Base-by-base conservation (phyloP, 1,140 invertebrate genomes). In the Calliopsis andreniformis region DNA sequence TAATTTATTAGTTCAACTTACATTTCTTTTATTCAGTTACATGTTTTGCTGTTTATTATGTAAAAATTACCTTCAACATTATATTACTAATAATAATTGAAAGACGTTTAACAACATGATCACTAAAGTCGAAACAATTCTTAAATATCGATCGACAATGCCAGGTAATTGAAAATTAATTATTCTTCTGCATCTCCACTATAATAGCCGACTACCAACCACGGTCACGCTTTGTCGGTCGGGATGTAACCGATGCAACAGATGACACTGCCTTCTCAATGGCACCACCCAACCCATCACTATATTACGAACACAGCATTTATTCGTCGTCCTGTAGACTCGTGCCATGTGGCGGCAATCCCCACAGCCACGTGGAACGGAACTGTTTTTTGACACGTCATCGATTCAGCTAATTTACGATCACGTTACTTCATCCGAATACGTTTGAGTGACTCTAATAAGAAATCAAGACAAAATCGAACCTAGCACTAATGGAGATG, bases 161-260 rank as follows among this genome's bases (percentile, higher is more conserved):
- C n/a, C 30, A 35, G 69, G 67, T 83, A 88, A 88, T 88, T 89
- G 88, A 81, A 76, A 67, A 69, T 79, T 83, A 86, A 82, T 88
- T 88, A 86, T 85, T 83, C 86, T 82, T 66, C 28, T 78, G 72
- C 51, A 69, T 69, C 69, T 78, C 73, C 67, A 76, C 76, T 81
- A 81, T 82, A 64, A 66, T 70, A 76, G 81, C 76, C 76, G 69
- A 78, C 79, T 69, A 85, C 80, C 80, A 80, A 86, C 78, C 68
- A 84, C 83, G 75, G 87, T 80, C 84, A 89, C 78, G 88, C 63
- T 85, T 70, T 71, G 82, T 25, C 62, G 86, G 66, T 32, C 83
- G 66, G 71, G 71, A 82, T 80, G 81, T 89, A 90, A 91, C 89
- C 89, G 89, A 91, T 89, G 88, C 89, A 91, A 91, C 89, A 91